phyloP scores from a whole-genome alignment of 2,797 vertebrate genomes.

The Sciurus vulgaris region DNA sequence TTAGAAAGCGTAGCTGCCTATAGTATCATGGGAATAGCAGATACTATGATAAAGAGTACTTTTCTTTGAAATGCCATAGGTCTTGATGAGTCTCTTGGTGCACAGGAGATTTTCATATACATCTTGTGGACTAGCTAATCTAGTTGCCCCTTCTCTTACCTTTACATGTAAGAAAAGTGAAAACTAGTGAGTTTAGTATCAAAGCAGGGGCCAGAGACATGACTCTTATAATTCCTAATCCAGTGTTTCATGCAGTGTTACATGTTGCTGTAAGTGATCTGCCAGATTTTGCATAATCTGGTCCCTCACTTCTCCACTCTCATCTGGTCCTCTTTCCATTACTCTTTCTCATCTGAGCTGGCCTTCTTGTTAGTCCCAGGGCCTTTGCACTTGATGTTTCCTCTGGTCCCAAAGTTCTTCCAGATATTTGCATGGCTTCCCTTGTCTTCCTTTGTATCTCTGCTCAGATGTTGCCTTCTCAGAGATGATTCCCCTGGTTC shows the following conservation, averaged over 20 bases:
- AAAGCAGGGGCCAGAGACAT: neutral
- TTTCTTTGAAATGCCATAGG: neutral
- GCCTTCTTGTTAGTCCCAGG: neutral
- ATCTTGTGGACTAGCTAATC: neutral
- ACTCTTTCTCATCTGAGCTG: neutral
- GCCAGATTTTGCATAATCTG: neutral
- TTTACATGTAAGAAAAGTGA: constrained; percentile 32
- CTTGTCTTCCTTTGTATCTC: neutral
- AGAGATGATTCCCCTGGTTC: neutral
- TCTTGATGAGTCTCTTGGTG: constrained; percentile 25
- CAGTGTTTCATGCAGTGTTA: neutral
- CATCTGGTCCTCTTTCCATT: neutral
- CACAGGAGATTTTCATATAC: neutral
- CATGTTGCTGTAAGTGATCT: neutral
- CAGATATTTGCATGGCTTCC: neutral
- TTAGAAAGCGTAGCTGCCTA: neutral
- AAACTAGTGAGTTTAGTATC: neutral
- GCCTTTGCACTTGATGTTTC: neutral
- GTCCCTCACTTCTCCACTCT: neutral
- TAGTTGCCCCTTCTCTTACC: neutral
- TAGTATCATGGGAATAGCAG: neutral
- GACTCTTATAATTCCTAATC: neutral
- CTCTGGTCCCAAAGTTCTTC: neutral
- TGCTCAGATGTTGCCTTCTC: neutral
- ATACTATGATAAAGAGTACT: neutral